Evolutionary conservation across 2,113 vertebrate genomes (phyloP).

Genomic region (Notarius lentiginosus): DNA sequence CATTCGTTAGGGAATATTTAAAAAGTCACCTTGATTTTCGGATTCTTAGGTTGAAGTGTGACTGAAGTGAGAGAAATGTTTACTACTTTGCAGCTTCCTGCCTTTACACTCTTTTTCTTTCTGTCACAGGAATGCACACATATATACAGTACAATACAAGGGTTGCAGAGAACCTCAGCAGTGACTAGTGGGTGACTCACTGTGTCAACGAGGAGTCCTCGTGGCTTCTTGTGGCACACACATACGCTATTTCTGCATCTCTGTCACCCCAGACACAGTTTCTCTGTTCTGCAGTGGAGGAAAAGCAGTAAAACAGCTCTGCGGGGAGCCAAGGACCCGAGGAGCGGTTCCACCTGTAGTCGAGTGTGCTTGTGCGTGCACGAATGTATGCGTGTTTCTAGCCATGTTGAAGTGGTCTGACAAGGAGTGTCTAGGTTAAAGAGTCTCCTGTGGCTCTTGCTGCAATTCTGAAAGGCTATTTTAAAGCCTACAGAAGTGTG

Average conservation of each 20-base stretch:
- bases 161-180: not conserved
- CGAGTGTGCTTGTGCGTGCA: constrained; percentile 20
- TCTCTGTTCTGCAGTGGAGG: not conserved
- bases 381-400: not conserved
- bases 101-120: not conserved
- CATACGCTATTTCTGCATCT: not conserved
- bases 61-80: not conserved
- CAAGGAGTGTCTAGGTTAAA: constrained; percentile 30
- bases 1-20: not conserved
- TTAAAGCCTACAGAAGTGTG: not conserved
- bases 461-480: not conserved
- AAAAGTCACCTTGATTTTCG: not conserved
- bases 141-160: not conserved
- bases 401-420: constrained; percentile 27
- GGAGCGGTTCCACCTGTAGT: constrained; percentile 1
- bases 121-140: not conserved
- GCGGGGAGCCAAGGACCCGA: not conserved
- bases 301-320: constrained; percentile 14
- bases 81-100: not conserved
- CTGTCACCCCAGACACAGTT: constrained; percentile 2
- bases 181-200: constrained; percentile 25
- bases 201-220: constrained; percentile 29
- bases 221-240: not conserved
- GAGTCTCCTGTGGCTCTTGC: not conserved
- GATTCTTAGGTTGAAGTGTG: not conserved